These are phyloP conservation scores for Acronicta aceris DNA, from an alignment of 2,888 invertebrate genomes.

Conservation along the genomic window DNA sequence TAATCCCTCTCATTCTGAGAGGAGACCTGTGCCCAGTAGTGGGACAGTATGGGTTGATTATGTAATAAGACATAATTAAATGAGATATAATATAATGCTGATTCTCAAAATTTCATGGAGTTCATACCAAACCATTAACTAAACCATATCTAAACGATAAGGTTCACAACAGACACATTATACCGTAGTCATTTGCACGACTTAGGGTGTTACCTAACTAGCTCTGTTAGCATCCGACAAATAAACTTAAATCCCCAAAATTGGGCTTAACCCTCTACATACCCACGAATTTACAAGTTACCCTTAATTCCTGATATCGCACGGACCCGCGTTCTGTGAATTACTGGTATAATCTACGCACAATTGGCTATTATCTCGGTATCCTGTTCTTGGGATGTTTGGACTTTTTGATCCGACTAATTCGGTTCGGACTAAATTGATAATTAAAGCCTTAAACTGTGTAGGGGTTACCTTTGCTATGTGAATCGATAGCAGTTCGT, in stretches of 20 bases:
- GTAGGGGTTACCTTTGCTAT: constrained; percentile 53
- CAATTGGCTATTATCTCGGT: constrained; percentile 54
- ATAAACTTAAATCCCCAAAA: constrained; percentile 54
- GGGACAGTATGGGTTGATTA: too few relatives aligned
- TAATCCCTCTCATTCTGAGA: too few relatives aligned
- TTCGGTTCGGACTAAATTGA: constrained; percentile 59
- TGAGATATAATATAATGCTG: neutral
- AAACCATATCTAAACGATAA: constrained; percentile 15
- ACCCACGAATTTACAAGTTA: constrained; percentile 58
- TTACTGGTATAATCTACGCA: constrained; percentile 57
- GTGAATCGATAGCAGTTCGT: constrained; percentile 46
- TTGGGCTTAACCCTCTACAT: constrained; percentile 52
- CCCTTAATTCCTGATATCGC: constrained; percentile 55
- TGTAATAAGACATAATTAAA: too few relatives aligned
- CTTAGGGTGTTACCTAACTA: constrained; percentile 42
- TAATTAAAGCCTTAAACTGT: constrained; percentile 62
- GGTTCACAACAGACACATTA: constrained; percentile 22
- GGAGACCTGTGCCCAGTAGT: too few relatives aligned
- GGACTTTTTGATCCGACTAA: constrained; percentile 72
- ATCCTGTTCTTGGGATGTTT: constrained; percentile 62
- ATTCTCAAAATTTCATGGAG: neutral
- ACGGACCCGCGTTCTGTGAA: constrained; percentile 49
- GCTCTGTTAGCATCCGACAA: constrained; percentile 44
- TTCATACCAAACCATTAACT: neutral
- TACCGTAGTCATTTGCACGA: constrained; percentile 49